Base-by-base conservation (phyloP, 2,797 vertebrate species). In the Cichlasoma orientale region DNA sequence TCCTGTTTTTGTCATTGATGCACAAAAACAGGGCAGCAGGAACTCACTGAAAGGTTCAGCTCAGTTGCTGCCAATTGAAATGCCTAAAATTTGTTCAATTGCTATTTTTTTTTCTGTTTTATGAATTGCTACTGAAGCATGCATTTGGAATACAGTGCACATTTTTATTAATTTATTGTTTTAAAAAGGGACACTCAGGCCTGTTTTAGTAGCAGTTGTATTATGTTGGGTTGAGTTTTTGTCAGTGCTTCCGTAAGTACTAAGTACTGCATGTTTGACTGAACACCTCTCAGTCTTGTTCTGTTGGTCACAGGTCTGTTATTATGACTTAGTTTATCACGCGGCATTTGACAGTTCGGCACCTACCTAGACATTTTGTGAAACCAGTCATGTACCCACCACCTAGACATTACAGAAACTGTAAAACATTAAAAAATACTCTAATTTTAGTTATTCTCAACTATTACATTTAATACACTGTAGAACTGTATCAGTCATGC, bases 361-460 rank as follows among this genome's bases (percentile, higher is more conserved):
- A 94, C 93, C 90, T 93, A 94, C 93, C 93, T 7, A 92, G 66
- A 88, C 16, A 74, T 59, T 89, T 88, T 87, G 82, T 5, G 77
- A 88, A 47, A 56, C 77, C 87, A 85, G 89, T 86, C 50, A 53
- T 12, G 77, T 44, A 80, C 55, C 71, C 83, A 7, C 82, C 84
- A 91, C 90, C 93, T 93, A 87, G 74, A 91, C 73, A 87, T 90
- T 85, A 92, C n/a, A 91, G 69, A 93, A 87, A 93, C 92, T 94
- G 90, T 52, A 92, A 92, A 90, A 94, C 82, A 93, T 92, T 85
- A 91, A 77, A 33, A 58, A 90, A 5, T 6, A 52, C 53, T 81
- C 84, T 69, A 31, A 33, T 66, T 73, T 78, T 33, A 80, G 31
- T 23, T 69, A 9, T n/a, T 69, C 16, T 21, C 44, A 56, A 73